A percentile compares a stretch with the other conserved stretches of the same genome.
These are phyloP conservation scores for Acrobeloides nanus DNA, from an alignment of 2,888 invertebrate species.

Conservation along the genomic window DNA sequence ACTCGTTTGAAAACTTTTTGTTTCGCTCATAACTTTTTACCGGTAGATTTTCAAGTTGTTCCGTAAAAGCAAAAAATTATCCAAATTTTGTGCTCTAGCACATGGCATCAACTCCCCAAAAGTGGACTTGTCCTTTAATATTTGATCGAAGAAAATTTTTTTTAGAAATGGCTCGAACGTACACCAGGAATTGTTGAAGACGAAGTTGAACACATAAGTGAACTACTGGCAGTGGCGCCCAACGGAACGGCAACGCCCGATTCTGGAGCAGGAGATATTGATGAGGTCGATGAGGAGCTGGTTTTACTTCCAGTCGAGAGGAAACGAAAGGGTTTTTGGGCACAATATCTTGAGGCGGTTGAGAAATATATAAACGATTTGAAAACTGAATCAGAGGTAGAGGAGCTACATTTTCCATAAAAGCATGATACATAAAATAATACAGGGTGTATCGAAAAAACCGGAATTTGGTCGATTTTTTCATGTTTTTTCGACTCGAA, in stretches of 20 bases:
- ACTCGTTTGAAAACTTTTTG: too few relatives aligned
- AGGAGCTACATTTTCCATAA: too few relatives aligned
- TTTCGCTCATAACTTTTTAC: too few relatives aligned
- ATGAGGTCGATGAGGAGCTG: constrained; percentile 9
- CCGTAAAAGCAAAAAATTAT: too few relatives aligned
- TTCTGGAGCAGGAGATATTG: background rate
- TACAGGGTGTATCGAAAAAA: too few relatives aligned
- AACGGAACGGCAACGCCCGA: background rate
- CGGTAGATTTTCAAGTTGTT: too few relatives aligned
- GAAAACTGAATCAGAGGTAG: constrained; percentile 52
- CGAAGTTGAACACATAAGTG: constrained; percentile 16
- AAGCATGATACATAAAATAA: too few relatives aligned
- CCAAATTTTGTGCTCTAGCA: too few relatives aligned
- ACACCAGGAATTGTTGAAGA: constrained; percentile 75
- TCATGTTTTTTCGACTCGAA: too few relatives aligned
- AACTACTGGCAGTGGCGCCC: background rate
- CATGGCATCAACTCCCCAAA: too few relatives aligned
- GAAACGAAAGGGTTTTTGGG: constrained; percentile 71
- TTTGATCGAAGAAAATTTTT: constrained; percentile 3
- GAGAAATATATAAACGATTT: constrained; percentile 62
- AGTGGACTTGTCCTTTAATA: background rate
- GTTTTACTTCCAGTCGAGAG: background rate
- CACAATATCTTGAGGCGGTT: constrained; percentile 68
- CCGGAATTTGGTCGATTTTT: too few relatives aligned
- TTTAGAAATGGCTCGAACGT: constrained; percentile 74